Evolutionary conservation across 2,888 invertebrate species (phyloP), one percentile per base, ranked within the genome.

Genomic region (Atrina japonica): DNA sequence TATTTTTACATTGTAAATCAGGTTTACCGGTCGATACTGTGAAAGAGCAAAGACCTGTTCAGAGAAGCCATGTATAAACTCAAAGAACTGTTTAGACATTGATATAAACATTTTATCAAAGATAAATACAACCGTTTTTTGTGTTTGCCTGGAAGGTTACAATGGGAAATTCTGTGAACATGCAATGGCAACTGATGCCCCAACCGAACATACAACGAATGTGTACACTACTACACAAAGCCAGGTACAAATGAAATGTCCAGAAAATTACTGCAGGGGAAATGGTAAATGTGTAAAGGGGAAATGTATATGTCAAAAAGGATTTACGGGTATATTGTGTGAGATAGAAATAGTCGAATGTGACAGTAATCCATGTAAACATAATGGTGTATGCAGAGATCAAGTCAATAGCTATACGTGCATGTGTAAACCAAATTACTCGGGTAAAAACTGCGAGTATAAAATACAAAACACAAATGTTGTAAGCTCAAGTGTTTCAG

Each of bases 311-410:
- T 61, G 61, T 43, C 29, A 14, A 16, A 5, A 23, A 7, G 61
- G 61, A 7, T 61, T 61, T 21, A 29, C 61, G 14, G 61, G 61
- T 23, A 3, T 18, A 11, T 47, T 61, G 27, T 61, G 61, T 27
- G 47, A 61, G 30, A 61, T 16, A 47, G 61, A 61, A 35, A 47
- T 49, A n/a, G 18, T 61, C 16, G 61, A 61, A 25, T 84, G 84
- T 68, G 40, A 66, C n/a, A 68, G 76, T 40, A 66, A 76, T 27
- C 82, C 83, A n/a, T 84, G 84, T 58, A 25, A 59, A 53, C 77
- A 83, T 65, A 65, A 70, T 16, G 84, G 83, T 7, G 29, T 67
- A 55, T 84, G 84, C 58, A 76, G 65, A 35, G 49, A 70, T 18
- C 27, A 73, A 35, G 75, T 77, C 18, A 55, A 40, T 6, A 59